phyloP scores from a whole-genome alignment of 2,797 vertebrate species.

The Huso huso region DNA sequence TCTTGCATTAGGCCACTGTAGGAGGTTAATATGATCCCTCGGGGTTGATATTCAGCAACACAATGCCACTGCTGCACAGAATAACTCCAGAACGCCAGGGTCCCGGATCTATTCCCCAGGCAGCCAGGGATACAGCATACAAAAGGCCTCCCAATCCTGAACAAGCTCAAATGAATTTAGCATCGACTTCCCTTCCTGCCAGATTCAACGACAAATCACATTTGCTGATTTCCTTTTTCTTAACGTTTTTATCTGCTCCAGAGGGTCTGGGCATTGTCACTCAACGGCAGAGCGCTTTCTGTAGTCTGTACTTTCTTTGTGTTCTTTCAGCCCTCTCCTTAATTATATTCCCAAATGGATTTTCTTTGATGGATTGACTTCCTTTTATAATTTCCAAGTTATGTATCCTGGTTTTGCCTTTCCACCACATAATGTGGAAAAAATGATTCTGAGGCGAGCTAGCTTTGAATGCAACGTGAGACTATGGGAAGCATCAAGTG shows the following conservation, averaged over 20 bases:
- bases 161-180: constrained; percentile 40
- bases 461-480: not conserved
- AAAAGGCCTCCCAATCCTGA: constrained; percentile 28
- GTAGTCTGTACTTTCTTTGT: constrained; percentile 55
- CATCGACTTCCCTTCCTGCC: constrained; percentile 45
- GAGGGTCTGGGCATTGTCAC: constrained; percentile 69
- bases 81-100: constrained; percentile 9
- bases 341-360: constrained; percentile 63
- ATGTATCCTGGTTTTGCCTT: constrained; percentile 44
- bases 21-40: no score
- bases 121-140: constrained; percentile 1
- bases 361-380: constrained; percentile 63
- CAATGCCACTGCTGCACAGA: not conserved
- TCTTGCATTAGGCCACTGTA: no score
- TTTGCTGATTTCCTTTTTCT: constrained; percentile 50
- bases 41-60: not conserved
- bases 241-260: constrained; percentile 33
- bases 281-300: constrained; percentile 59
- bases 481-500: not conserved
- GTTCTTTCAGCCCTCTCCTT: constrained; percentile 43
- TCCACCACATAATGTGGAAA: constrained; percentile 34
- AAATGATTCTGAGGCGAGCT: constrained; percentile 7
- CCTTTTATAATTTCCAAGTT: constrained; percentile 62
- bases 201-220: constrained; percentile 55
- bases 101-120: constrained; percentile 17